Conservation (phyloP, 2,888 invertebrate genomes). For the Himalopsyche japonica region DNA sequence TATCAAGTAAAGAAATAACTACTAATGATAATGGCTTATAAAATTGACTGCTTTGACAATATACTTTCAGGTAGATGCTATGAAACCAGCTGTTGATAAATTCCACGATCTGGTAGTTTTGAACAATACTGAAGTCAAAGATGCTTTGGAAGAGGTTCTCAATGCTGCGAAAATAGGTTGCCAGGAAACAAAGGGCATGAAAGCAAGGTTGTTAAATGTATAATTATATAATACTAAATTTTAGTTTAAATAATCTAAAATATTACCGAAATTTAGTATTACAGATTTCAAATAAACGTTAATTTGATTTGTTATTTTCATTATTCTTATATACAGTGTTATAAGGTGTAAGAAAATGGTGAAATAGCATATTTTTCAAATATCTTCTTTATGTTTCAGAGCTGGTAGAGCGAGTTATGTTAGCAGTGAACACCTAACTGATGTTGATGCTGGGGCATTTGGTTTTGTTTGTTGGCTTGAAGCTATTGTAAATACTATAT, state of each 20-base stretch:
- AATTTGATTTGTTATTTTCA: too few species aligned
- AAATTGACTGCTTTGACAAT: conserved; percentile 6
- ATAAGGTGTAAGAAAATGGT: too few species aligned
- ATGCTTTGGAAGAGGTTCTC: conserved; percentile 48
- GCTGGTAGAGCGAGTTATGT: conserved; percentile 78
- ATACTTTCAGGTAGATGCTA: conserved; percentile 58
- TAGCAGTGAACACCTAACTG: conserved; percentile 52
- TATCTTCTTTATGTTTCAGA: conserved; percentile 47
- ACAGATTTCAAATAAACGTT: too few species aligned
- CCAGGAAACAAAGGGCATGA: conserved; percentile 58
- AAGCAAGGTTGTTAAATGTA: conserved; percentile 53
- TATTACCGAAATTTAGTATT: too few species aligned
- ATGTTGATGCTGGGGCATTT: conserved; percentile 73
- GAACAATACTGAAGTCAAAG: conserved; percentile 43
- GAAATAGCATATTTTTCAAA: too few species aligned
- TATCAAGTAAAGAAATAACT: too few species aligned
- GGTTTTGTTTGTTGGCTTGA: conserved; percentile 66
- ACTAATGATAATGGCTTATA: not conserved
- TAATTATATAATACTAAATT: conserved; percentile 5
- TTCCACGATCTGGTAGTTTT: conserved; percentile 49
- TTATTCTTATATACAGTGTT: too few species aligned
- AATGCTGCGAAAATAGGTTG: conserved; percentile 56
- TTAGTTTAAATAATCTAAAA: not conserved
- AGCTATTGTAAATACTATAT: conserved; percentile 49
- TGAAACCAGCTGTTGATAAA: conserved; percentile 53